phyloP scores from a whole-genome alignment of 2,888 invertebrate species.

The Atethmia centrago region DNA sequence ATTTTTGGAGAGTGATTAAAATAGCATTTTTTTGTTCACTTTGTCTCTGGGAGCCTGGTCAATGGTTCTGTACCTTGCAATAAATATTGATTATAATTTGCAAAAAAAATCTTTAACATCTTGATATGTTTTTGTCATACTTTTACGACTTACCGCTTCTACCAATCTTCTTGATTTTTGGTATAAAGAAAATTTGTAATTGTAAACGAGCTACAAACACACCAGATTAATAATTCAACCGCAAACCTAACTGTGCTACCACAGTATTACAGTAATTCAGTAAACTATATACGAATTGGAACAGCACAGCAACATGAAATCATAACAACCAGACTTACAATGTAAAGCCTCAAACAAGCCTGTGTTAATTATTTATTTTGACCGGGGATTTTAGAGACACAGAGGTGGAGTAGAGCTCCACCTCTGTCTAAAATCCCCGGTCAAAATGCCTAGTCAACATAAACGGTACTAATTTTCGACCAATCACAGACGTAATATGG shows the following conservation, averaged over 20 bases:
- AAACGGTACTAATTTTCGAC: not conserved
- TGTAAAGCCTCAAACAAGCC: not conserved
- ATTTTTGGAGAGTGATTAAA: slow-evolving; percentile 22
- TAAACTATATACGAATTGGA: not conserved
- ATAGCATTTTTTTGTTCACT: not conserved
- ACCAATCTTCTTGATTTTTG: not conserved
- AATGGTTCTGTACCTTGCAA: not conserved
- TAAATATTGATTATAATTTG: not conserved
- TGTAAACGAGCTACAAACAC: not conserved
- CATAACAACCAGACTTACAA: not conserved
- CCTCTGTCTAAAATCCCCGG: not conserved
- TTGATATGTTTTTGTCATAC: not conserved
- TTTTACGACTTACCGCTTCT: not conserved
- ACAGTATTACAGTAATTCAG: not conserved
- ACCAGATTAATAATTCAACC: not conserved
- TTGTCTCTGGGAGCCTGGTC: too few relatives aligned
- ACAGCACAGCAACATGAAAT: not conserved
- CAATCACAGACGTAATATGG: not conserved
- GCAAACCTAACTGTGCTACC: not conserved
- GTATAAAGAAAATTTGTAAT: not conserved
- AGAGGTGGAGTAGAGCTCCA: too few relatives aligned
- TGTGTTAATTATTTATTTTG: too few relatives aligned
- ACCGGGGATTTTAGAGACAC: too few relatives aligned
- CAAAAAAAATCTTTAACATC: not conserved
- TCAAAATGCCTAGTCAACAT: not conserved